phyloP scores from a whole-genome alignment of 2,888 invertebrate genomes.

The Thalpophila matura region DNA sequence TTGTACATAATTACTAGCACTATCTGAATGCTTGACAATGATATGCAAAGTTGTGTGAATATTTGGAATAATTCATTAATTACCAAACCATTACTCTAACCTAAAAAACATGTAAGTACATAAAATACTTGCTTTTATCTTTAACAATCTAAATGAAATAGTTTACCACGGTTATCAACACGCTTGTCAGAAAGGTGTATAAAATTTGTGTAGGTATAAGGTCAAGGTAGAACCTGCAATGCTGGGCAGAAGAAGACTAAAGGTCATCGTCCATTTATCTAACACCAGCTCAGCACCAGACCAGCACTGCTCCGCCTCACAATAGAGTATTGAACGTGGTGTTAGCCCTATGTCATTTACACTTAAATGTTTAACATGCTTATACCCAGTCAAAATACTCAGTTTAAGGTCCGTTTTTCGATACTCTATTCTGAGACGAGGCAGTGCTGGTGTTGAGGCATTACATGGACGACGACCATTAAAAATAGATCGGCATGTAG shows the following conservation, averaged over 20 bases:
- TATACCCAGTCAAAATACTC: too few relatives aligned
- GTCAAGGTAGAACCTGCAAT: background rate
- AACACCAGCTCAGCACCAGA: too few relatives aligned
- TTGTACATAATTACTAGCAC: constrained; percentile 37
- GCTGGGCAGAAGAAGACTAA: background rate
- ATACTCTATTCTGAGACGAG: too few relatives aligned
- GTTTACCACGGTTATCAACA: constrained; percentile 7
- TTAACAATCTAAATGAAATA: constrained; percentile 13
- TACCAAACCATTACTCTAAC: background rate
- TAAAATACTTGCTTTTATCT: constrained; percentile 3
- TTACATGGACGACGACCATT: too few relatives aligned
- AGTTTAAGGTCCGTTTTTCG: too few relatives aligned
- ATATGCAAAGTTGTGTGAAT: constrained; percentile 56
- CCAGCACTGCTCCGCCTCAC: too few relatives aligned
- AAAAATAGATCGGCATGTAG: too few relatives aligned
- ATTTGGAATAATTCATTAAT: constrained; percentile 21
- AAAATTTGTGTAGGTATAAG: background rate
- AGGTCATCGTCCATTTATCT: too few relatives aligned
- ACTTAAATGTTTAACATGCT: too few relatives aligned
- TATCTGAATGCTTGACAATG: constrained; percentile 29
- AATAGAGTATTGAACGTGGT: too few relatives aligned
- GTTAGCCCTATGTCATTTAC: too few relatives aligned
- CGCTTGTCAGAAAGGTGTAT: background rate
- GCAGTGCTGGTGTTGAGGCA: too few relatives aligned
- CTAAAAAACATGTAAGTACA: background rate